Evolutionary conservation across 2,797 vertebrate species (phyloP), one percentile per base, ranked within the genome.

Genomic region (Eutrigla gurnardus): DNA sequence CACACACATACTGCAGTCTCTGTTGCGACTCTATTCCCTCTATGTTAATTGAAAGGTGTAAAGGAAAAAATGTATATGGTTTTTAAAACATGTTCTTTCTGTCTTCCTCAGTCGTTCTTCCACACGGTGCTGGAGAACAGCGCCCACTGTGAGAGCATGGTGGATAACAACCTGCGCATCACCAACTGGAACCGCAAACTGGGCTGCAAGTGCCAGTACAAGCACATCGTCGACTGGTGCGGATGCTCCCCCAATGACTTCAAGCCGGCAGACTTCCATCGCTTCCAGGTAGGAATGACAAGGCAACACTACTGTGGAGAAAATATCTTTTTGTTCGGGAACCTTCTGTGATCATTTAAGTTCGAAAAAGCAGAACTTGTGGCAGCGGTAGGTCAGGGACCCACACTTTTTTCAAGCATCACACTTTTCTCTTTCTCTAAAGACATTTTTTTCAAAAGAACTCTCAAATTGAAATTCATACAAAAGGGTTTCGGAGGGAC

Each of bases 111-210:
- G 98, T 99, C 98, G 0, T 99, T 99, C 92, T 99, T 99, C 90
- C 98, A 99, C 93, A 99, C 98, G 0, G 96, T 99, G 81, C 93
- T 99, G 93, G 98, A 97, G 92, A 99, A 99, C 92, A 99, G 98
- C 14, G 89, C 73, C 85, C 93, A 93, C 0, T 99, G 98, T 0
- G 96, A 97, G 87, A 97, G 94, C 3, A 96, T 99, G 73, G 97
- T 99, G 25, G 98, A 99, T 86, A 99, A 99, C 94, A 99, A 99
- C 94, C 95, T 99, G 70, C 95, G 98, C 25, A 97, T 99, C 91
- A 99, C 98, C 70, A 99, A 99, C 94, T 99, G 98, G 98, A 99
- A 99, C 93, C 95, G 98, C 13, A 99, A 98, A 88, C 95, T 99
- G 91, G 98, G 98, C 91, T 99, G 98, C 81, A 97, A 98, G 92